Base-by-base conservation (phyloP, 2,888 invertebrate genomes). In the Strigamia transsilvanica region DNA sequence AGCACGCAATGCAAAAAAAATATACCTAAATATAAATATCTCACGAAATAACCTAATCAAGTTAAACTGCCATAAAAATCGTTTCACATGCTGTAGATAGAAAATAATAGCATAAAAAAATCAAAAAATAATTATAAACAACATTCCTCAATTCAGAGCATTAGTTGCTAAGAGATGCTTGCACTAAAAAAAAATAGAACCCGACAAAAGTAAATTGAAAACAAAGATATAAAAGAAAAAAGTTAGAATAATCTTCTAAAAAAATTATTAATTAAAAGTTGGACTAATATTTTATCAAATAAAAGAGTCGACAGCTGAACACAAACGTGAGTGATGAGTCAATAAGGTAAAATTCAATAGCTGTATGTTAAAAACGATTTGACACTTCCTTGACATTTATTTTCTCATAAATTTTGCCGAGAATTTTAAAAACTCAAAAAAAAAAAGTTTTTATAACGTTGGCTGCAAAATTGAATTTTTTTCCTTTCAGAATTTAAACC, bases 311-410 rank as follows among this genome's bases (percentile, higher is more conserved):
- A 10, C 73, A 73, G 73, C 73, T 73, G 32, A 73, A 73, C 23
- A 32, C 32, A 56, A 56, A 56, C 1, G 13, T 73, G 27, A 32
- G 23, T 32, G 73, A 32, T 73, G 73, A 73, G 12, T 73, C 73
- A 73, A 73, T 73, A 73, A 73, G 73, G 73, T 73, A 73, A 73
- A 73, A 73, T 73, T 73, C 73, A 73, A 73, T 73, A 73, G 73
- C 73, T 27, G 73, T 32, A 73, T 32, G 32, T 73, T 27, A 73
- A 73, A 38, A 73, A 73, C 73, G 27, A 73, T 73, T 73, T 73
- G 73, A 73, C 73, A 73, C 73, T 73, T 73, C 73, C 73, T 73
- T 73, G 73, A 73, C 73, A 32, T 73, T 73, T 73, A 73, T 73
- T 73, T 73, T 73, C 73, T 73, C 73, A 73, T 73, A 73, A 73